These are phyloP conservation scores for Pangasianodon gigas DNA, from an alignment of 2,113 vertebrate genomes.

Conservation along the genomic window DNA sequence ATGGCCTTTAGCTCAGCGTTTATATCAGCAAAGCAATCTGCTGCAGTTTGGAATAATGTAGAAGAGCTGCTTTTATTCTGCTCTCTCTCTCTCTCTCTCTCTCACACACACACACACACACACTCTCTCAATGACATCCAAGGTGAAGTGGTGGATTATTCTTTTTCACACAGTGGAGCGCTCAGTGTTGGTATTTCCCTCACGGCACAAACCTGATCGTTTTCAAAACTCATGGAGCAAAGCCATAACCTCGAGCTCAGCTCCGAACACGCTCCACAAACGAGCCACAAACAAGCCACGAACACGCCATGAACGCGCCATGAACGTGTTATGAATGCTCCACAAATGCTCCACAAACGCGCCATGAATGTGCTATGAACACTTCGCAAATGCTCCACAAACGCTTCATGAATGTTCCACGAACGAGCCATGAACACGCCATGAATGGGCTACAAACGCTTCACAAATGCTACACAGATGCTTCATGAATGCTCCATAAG, in stretches of 20 bases:
- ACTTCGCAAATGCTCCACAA: neutral
- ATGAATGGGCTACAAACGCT: neutral
- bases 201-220: neutral
- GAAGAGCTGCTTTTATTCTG: neutral
- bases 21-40: slow-evolving; percentile 17
- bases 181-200: neutral
- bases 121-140: neutral
- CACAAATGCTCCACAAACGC: neutral
- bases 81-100: neutral
- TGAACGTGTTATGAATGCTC: neutral
- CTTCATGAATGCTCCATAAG: neutral
- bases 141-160: slow-evolving; percentile 20
- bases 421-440: too few species aligned
- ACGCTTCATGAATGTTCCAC: neutral
- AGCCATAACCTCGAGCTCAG: neutral
- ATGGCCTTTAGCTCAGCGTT: slow-evolving; percentile 25
- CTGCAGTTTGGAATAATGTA: neutral
- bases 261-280: neutral
- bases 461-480: neutral
- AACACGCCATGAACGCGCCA: neutral
- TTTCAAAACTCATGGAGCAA: neutral
- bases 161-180: neutral
- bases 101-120: neutral
- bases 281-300: neutral
- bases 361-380: neutral